phyloP scores from a whole-genome alignment of 2,113 vertebrate genomes.

The Lanius collurio region DNA sequence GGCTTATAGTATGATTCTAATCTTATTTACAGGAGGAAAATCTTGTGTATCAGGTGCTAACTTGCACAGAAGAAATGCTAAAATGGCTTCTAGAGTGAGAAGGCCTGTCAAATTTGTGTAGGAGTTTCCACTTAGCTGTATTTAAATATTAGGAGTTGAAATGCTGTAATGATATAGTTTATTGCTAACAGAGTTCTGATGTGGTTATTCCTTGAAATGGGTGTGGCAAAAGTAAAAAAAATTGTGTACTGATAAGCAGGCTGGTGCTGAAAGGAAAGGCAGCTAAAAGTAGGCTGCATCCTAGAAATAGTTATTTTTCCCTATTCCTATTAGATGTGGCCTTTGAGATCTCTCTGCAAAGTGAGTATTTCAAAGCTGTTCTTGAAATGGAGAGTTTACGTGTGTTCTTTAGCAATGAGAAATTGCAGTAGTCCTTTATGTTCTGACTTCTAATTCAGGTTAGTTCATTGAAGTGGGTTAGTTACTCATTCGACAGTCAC shows the following conservation, averaged over 20 bases:
- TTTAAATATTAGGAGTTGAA: neutral
- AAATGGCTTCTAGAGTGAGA: neutral
- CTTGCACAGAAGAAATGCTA: neutral
- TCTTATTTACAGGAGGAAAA: neutral
- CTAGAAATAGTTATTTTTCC: neutral
- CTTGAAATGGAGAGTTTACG: neutral
- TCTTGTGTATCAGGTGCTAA: neutral
- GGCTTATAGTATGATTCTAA: neutral
- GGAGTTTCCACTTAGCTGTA: neutral
- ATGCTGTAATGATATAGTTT: neutral
- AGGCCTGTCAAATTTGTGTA: neutral
- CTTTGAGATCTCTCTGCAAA: neutral
- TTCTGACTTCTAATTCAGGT: neutral
- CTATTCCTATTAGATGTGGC: neutral
- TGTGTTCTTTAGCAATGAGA: neutral
- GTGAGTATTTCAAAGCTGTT: neutral
- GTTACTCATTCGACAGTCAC: neutral
- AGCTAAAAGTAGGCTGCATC: neutral
- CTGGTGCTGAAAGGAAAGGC: slow-evolving; percentile 14
- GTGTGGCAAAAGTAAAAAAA: slow-evolving; percentile 24
- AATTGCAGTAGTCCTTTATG: neutral
- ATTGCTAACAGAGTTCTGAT: neutral
- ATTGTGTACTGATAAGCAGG: slow-evolving; percentile 42
- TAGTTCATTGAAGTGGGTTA: neutral
- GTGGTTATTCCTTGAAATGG: slow-evolving; percentile 25